A percentile compares a stretch with the other conserved stretches of the same genome.
phyloP scores from a whole-genome alignment of 2,113 vertebrate species.

The Oxyruncus cristatus region DNA sequence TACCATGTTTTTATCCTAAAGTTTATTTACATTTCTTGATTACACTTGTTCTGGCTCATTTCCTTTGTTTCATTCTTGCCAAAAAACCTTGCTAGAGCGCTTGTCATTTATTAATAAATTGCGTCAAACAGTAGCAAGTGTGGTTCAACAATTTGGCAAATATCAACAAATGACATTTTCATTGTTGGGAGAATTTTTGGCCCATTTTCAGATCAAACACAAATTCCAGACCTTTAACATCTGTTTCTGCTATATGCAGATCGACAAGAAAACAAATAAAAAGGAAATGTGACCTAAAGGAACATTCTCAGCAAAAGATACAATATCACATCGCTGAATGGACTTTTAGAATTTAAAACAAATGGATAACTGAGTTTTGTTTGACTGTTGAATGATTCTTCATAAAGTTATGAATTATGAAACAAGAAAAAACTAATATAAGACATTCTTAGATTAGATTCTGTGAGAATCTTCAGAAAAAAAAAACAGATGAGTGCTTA shows the following conservation, averaged over 20 bases:
- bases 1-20: constrained; percentile 26
- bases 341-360: not conserved
- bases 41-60: constrained; percentile 48
- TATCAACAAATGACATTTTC: constrained; percentile 17
- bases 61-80: constrained; percentile 65
- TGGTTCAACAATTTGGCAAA: constrained; percentile 33
- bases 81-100: constrained; percentile 36
- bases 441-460: not conserved
- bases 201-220: not conserved
- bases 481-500: not conserved
- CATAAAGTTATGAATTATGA: not conserved
- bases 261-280: not conserved
- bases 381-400: not conserved
- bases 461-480: not conserved
- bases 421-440: not conserved
- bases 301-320: not conserved
- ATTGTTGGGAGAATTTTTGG: constrained; percentile 46
- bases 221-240: constrained; percentile 22
- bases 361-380: not conserved
- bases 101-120: constrained; percentile 50
- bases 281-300: not conserved
- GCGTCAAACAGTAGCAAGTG: constrained; percentile 49
- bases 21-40: constrained; percentile 68
- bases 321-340: not conserved
- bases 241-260: not conserved